Percentiles rank a stretch among this genome's conserved stretches.
Evolutionary conservation across 1,140 invertebrate species (phyloP).

Genomic region (Drosophila ficusphila): DNA sequence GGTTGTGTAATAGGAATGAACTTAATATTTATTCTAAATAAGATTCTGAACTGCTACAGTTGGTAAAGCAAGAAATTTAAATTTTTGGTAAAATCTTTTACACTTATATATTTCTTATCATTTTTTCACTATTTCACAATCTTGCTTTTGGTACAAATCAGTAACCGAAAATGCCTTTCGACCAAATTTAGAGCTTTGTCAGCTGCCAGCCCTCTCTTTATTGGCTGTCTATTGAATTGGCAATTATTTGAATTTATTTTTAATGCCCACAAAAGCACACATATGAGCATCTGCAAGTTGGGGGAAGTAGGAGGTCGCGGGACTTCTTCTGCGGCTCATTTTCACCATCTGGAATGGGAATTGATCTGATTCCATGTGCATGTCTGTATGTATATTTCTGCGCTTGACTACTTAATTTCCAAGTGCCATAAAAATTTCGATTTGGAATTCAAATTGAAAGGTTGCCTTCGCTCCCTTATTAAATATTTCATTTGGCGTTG

Average conservation of each 20-base stretch:
- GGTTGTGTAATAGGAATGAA: not conserved
- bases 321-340: conserved; percentile 32
- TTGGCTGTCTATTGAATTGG: conserved; percentile 54
- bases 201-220: conserved; percentile 16
- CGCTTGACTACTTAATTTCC: conserved; percentile 59
- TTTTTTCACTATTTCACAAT: conserved; percentile 1
- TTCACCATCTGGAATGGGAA: conserved; percentile 51
- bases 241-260: conserved; percentile 63
- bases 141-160: not conserved
- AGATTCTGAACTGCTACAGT: no score
- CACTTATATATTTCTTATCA: not conserved
- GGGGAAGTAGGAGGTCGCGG: not conserved
- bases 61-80: no score
- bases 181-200: conserved; percentile 16
- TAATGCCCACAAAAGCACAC: conserved; percentile 29
- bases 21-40: not conserved
- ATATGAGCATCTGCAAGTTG: conserved; percentile 11
- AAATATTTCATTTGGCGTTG: conserved; percentile 25
- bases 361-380: conserved; percentile 24
- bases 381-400: not conserved
- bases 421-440: conserved; percentile 63
- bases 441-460: conserved; percentile 41
- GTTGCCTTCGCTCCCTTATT: not conserved
- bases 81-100: no score
- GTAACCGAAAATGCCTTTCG: conserved; percentile 17